Conservation (phyloP, 2,888 invertebrate genomes). For the Maniola hyperantus region DNA sequence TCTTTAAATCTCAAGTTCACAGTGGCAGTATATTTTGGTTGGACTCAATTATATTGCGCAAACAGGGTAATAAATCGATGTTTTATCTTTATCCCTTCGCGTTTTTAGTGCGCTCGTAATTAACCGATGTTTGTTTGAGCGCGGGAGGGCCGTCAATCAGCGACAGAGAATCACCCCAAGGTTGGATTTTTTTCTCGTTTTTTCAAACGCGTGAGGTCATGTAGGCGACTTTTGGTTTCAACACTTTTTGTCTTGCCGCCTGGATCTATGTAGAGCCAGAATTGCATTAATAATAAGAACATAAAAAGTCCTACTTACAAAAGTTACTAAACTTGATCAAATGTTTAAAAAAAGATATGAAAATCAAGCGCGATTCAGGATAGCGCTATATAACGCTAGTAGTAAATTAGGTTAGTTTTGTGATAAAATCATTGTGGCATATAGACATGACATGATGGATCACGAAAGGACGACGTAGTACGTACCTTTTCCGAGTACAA, state of each 20-base stretch:
- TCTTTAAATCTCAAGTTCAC: constrained; percentile 9
- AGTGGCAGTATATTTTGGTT: constrained; percentile 15
- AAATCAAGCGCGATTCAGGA: no score
- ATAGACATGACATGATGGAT: no score
- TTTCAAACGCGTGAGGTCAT: constrained; percentile 44
- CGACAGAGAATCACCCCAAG: constrained; percentile 42
- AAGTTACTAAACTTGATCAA: no score
- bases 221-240: neutral
- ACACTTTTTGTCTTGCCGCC: neutral
- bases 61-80: constrained; percentile 27
- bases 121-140: constrained; percentile 41
- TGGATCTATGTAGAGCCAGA: neutral
- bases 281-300: no score
- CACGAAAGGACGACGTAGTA: no score
- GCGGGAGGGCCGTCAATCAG: constrained; percentile 41
- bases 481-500: no score
- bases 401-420: no score
- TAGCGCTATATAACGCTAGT: no score
- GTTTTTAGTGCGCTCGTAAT: constrained; percentile 36
- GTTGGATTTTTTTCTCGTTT: constrained; percentile 52
- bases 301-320: no score
- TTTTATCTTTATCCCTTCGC: constrained; percentile 28
- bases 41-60: constrained; percentile 27
- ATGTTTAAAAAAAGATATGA: no score
- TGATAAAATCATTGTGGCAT: no score